phyloP scores from a whole-genome alignment of 2,888 invertebrate genomes.

The Drosophila mimica region DNA sequence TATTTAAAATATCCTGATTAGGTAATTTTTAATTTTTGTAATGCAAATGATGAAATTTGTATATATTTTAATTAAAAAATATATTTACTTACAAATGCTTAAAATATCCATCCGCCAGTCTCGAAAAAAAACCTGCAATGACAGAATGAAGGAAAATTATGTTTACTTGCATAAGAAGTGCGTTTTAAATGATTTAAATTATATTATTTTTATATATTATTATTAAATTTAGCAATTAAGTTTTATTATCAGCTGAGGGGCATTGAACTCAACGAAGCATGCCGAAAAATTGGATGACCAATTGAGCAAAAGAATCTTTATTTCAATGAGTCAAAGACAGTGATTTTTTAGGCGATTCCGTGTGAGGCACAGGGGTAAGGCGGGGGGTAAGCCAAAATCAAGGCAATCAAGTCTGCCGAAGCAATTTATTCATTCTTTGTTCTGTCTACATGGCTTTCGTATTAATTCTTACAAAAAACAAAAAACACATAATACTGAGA shows the following conservation, averaged over 20 bases:
- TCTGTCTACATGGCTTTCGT: slow-evolving; percentile 51
- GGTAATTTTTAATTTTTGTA: too few species aligned
- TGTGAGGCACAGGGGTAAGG: not conserved
- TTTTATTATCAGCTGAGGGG: slow-evolving; percentile 16
- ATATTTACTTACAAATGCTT: slow-evolving; percentile 46
- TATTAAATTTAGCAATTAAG: not conserved
- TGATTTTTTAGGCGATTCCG: slow-evolving; percentile 41
- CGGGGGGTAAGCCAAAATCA: slow-evolving; percentile 33
- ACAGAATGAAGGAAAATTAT: slow-evolving; percentile 9
- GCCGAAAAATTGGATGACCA: slow-evolving; percentile 34
- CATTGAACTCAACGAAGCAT: slow-evolving; percentile 50
- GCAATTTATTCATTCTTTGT: slow-evolving; percentile 74
- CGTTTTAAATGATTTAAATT: not conserved
- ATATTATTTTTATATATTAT: not conserved
- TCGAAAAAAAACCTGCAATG: slow-evolving; percentile 48
- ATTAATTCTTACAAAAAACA: slow-evolving; percentile 52
- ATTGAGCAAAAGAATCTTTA: slow-evolving; percentile 37
- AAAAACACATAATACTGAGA: slow-evolving; percentile 7
- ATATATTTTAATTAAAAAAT: not conserved
- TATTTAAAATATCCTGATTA: not conserved
- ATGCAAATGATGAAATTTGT: not conserved
- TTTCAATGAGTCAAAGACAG: slow-evolving; percentile 51
- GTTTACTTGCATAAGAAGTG: not conserved
- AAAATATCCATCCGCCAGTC: slow-evolving; percentile 54
- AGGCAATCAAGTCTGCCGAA: slow-evolving; percentile 39